A percentile compares a stretch with the other conserved stretches of the same genome.
phyloP scores from a whole-genome alignment of 2,797 vertebrate species.

The Propithecus deckenii region DNA sequence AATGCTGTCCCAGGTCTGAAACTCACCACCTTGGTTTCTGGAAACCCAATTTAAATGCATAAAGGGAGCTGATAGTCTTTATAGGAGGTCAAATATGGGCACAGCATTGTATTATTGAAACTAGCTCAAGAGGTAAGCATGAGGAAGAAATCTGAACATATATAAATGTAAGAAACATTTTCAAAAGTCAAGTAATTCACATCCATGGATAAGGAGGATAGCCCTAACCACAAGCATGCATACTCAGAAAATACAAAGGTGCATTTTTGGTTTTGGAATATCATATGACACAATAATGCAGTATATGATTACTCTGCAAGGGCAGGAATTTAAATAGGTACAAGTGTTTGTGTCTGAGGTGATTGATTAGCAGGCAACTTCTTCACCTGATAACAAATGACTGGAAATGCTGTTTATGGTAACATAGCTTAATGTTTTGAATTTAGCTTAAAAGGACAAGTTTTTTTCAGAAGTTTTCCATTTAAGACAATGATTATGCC shows the following conservation, averaged over 20 bases:
- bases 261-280: not conserved
- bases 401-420: not conserved
- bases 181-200: not conserved
- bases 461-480: conserved; percentile 31
- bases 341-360: not conserved
- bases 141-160: not conserved
- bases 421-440: not conserved
- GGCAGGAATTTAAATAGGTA: not conserved
- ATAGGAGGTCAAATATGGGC: not conserved
- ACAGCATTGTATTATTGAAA: not conserved
- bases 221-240: not conserved
- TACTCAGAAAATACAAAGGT: not conserved
- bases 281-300: not conserved
- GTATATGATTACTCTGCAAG: not conserved
- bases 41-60: not conserved
- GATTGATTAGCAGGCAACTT: not conserved
- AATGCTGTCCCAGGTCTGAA: not conserved
- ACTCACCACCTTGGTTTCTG: not conserved
- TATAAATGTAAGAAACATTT: not conserved
- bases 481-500: not conserved
- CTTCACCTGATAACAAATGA: not conserved
- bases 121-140: not conserved
- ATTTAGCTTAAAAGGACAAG: not conserved
- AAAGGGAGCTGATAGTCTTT: not conserved
- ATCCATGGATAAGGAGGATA: not conserved